Conservation (phyloP, 2,888 invertebrate genomes). For the Lacanobia wlatinum region DNA sequence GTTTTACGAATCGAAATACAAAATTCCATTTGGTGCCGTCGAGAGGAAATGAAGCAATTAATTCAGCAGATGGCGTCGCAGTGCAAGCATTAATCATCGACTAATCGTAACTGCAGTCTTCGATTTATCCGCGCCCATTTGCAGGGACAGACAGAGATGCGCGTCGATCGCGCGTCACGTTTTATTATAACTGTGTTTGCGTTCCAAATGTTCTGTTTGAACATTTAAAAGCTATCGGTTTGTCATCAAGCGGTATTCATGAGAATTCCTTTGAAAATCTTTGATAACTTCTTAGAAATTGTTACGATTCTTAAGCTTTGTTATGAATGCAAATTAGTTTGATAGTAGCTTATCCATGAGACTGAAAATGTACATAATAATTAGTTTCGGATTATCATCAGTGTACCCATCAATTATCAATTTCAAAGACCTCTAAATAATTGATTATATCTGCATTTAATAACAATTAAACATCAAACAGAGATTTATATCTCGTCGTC, state of each 20-base stretch:
- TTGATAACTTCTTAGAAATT: slow-evolving; percentile 47
- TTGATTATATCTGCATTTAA: slow-evolving; percentile 52
- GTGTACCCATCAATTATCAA: slow-evolving; percentile 47
- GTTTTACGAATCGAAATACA: slow-evolving; percentile 87
- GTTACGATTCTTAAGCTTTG: slow-evolving; percentile 35
- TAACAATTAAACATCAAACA: slow-evolving; percentile 59
- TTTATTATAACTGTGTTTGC: slow-evolving; percentile 65
- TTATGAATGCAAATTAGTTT: slow-evolving; percentile 47
- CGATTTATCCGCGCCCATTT: slow-evolving; percentile 85
- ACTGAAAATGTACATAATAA: slow-evolving; percentile 52
- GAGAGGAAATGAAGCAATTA: slow-evolving; percentile 91
- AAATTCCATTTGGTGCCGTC: slow-evolving; percentile 89
- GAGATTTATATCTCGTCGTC: slow-evolving; percentile 62
- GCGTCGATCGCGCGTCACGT: slow-evolving; percentile 66
- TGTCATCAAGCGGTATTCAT: slow-evolving; percentile 62
- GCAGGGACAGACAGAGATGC: slow-evolving; percentile 67
- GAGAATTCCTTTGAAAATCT: slow-evolving; percentile 52
- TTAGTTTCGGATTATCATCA: slow-evolving; percentile 37
- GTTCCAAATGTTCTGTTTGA: slow-evolving; percentile 61
- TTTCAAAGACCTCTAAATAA: slow-evolving; percentile 42
- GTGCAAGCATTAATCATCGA: slow-evolving; percentile 90
- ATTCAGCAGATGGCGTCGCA: slow-evolving; percentile 90
- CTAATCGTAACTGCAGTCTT: slow-evolving; percentile 91
- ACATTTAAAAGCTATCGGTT: slow-evolving; percentile 65
- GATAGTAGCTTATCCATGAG: slow-evolving; percentile 47